Evolutionary conservation across 2,113 vertebrate genomes (phyloP).

Genomic region (Irena cyanogastra): DNA sequence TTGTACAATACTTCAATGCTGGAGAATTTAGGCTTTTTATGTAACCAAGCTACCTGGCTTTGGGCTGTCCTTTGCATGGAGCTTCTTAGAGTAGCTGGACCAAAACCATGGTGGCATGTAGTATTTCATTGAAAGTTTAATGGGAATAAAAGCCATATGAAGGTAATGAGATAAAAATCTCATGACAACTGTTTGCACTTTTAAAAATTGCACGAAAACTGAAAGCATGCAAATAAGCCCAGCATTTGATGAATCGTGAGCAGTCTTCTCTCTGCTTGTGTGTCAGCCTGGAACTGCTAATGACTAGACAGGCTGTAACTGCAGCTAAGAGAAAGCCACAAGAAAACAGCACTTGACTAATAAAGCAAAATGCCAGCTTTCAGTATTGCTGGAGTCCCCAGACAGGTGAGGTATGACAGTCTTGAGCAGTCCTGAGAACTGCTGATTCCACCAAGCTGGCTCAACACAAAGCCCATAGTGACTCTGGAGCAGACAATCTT

Average conservation of each 20-base stretch:
- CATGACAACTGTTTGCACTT: slow-evolving; percentile 37
- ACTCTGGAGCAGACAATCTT: background rate
- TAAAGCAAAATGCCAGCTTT: background rate
- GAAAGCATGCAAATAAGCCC: background rate
- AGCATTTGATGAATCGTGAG: background rate
- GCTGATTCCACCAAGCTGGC: background rate
- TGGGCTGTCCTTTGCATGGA: background rate
- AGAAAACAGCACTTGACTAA: background rate
- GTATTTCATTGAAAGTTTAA: background rate
- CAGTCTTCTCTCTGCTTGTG: background rate
- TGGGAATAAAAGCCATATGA: background rate
- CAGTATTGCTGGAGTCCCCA: background rate
- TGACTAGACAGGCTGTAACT: background rate
- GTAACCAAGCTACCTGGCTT: background rate
- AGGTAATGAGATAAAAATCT: slow-evolving; percentile 12
- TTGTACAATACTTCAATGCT: background rate
- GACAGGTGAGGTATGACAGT: background rate
- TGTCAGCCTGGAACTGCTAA: background rate
- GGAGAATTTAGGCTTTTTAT: background rate
- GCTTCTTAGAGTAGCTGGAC: background rate
- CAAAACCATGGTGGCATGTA: background rate
- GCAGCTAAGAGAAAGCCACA: background rate
- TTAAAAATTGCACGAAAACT: background rate
- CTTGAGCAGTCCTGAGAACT: background rate
- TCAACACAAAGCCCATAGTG: background rate